A percentile compares a stretch with the other conserved stretches of the same genome.
phyloP scores from a whole-genome alignment of 2,888 invertebrate genomes.

The Drosophila greeni region DNA sequence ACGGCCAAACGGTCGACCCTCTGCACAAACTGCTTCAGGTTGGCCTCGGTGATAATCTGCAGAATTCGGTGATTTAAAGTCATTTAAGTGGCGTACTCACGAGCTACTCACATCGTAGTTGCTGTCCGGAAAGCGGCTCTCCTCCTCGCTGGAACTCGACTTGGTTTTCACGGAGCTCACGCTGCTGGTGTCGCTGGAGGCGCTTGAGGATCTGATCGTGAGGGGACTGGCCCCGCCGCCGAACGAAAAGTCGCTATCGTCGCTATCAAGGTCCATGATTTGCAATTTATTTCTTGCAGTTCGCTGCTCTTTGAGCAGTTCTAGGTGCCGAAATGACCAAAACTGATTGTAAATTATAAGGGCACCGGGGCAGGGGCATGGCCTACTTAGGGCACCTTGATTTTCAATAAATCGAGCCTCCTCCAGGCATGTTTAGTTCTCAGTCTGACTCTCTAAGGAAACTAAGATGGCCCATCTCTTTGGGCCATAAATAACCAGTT shows the following conservation, averaged over 20 bases:
- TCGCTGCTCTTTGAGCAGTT: neutral
- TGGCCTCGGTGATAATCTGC: constrained; percentile 27
- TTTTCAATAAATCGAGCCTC: constrained; percentile 8
- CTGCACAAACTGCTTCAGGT: constrained; percentile 40
- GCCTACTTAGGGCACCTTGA: constrained; percentile 15
- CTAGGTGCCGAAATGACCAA: neutral
- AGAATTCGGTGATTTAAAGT: neutral
- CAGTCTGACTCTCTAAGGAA: neutral
- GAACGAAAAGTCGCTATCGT: constrained; percentile 31
- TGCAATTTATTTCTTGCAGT: neutral
- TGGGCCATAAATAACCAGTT: constrained; percentile 65
- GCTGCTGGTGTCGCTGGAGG: constrained; percentile 27
- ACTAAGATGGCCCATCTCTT: constrained; percentile 50
- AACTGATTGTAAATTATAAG: constrained; percentile 35
- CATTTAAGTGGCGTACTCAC: neutral
- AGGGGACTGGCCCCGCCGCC: neutral
- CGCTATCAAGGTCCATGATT: constrained; percentile 12
- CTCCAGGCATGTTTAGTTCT: neutral
- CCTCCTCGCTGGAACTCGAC: neutral
- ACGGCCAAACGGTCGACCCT: constrained; percentile 37
- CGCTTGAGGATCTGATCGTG: constrained; percentile 8
- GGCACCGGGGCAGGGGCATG: neutral
- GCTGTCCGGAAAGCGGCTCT: neutral
- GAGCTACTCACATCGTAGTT: constrained; percentile 19
- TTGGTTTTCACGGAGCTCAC: neutral